Evolutionary conservation across 2,888 invertebrate genomes (phyloP).

Genomic region (Tetanocera ferruginea): DNA sequence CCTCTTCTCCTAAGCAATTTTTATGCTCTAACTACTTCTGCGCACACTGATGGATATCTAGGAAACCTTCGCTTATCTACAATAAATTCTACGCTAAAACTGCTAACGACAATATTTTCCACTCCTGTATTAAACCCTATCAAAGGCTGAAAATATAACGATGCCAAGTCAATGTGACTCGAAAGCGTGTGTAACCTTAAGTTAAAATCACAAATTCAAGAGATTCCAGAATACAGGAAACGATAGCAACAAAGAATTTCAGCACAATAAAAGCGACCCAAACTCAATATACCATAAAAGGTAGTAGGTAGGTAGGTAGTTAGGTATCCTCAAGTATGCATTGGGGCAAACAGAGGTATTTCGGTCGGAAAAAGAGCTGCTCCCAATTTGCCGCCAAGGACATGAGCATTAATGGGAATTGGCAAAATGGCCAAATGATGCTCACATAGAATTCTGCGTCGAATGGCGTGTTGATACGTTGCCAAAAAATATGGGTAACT

Average conservation of each 20-base stretch:
- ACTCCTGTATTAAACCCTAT: no score
- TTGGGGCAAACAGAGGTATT: conserved; percentile 51
- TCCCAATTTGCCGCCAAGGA: conserved; percentile 62
- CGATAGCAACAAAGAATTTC: conserved; percentile 19
- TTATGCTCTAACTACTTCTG: no score
- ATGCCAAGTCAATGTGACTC: no score
- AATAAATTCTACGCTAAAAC: no score
- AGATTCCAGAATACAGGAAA: not conserved
- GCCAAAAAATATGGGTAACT: conserved; percentile 54
- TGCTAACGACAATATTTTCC: no score
- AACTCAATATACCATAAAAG: conserved; percentile 51
- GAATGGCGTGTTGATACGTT: conserved; percentile 64
- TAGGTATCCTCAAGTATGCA: conserved; percentile 39
- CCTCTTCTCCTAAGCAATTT: no score
- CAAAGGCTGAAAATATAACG: no score
- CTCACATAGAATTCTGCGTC: conserved; percentile 32
- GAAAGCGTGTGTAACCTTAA: no score
- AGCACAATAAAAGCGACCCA: conserved; percentile 1
- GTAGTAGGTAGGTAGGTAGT: conserved; percentile 48
- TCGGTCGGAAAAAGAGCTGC: conserved; percentile 50
- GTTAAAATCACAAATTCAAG: not conserved
- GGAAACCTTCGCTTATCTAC: no score
- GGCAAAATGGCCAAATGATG: conserved; percentile 54
- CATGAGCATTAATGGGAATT: conserved; percentile 62
- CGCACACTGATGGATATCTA: no score